Evolutionary conservation across 2,888 invertebrate species (phyloP).

Genomic region (Lumbricus terrestris): DNA sequence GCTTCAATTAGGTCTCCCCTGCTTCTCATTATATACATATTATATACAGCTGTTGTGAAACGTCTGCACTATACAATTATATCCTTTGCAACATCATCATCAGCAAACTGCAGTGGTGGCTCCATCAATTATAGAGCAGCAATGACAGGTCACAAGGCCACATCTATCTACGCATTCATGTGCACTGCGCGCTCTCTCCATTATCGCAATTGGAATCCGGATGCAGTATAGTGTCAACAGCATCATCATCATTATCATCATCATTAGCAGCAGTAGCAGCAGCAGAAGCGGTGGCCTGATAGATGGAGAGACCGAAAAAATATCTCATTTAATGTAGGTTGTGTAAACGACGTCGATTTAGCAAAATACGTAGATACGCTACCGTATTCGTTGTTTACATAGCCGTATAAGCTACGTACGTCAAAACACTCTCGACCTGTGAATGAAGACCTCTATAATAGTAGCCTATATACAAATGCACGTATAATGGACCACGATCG

Average conservation of each 20-base stretch:
- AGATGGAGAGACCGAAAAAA: no score
- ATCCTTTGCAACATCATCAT: background rate
- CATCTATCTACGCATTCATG: background rate
- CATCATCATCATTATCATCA: background rate
- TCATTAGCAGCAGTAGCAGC: background rate
- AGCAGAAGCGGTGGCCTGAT: no score
- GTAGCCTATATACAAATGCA: background rate
- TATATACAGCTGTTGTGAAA: background rate
- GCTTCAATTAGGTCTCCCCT: no score
- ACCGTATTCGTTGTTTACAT: no score
- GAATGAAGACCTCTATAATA: background rate
- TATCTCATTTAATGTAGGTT: background rate
- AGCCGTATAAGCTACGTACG: no score
- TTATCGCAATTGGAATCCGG: background rate
- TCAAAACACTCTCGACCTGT: background rate
- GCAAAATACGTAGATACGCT: background rate
- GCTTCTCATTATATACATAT: no score
- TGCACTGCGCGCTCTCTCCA: background rate
- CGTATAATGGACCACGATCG: no score
- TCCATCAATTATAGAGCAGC: background rate
- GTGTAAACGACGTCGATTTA: background rate
- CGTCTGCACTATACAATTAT: no score
- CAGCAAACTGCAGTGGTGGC: no score
- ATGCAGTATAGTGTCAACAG: background rate
- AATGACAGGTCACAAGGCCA: constrained; percentile 3